Conservation (phyloP, 1,140 invertebrate species). For the Akabosia matsudoensis region DNA sequence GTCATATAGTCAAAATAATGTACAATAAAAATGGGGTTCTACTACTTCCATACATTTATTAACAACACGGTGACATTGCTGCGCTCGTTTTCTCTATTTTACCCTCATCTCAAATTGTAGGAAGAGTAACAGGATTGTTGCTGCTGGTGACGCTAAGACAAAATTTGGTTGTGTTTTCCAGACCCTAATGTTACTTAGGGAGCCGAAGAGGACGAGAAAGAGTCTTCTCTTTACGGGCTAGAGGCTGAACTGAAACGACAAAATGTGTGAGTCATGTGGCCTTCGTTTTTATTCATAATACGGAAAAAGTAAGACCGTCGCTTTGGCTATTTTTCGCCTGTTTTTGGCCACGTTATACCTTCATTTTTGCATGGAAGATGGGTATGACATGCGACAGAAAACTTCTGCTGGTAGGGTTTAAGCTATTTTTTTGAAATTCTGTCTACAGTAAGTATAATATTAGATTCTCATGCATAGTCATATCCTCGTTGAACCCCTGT, state of each 20-base stretch:
- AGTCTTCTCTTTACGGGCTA: not conserved
- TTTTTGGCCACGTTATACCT: too few species aligned
- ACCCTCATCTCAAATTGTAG: too few species aligned
- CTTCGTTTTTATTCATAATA: not conserved
- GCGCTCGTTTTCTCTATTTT: not conserved
- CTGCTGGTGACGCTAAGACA: not conserved
- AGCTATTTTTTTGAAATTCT: too few species aligned
- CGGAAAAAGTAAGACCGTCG: not conserved
- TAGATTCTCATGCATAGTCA: not conserved
- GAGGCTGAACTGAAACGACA: not conserved
- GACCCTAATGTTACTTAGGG: not conserved
- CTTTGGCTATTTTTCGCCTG: too few species aligned
- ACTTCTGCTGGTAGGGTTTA: too few species aligned
- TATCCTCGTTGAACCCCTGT: not conserved
- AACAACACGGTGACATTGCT: not conserved
- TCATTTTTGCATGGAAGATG: too few species aligned
- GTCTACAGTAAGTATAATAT: not conserved
- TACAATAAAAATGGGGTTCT: too few species aligned
- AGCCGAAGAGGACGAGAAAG: conserved; percentile 2
- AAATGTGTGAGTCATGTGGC: not conserved
- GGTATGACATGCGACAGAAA: too few species aligned
- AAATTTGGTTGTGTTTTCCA: not conserved
- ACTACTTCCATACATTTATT: too few species aligned
- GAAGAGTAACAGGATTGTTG: not conserved
- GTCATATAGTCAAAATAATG: too few species aligned